phyloP scores from a whole-genome alignment of 2,888 invertebrate species.

The Dicycla oo region DNA sequence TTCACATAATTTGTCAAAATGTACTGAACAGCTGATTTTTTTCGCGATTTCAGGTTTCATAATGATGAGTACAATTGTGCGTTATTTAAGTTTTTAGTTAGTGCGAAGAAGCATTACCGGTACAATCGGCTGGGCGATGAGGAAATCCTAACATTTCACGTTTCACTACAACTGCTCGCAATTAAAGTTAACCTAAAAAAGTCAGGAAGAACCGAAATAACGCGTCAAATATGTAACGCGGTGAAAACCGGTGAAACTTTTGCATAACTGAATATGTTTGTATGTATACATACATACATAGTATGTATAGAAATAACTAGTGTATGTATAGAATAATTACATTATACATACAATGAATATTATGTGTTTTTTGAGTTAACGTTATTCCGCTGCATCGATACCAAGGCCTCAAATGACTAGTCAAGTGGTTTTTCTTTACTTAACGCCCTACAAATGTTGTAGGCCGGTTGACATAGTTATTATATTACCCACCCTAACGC shows the following conservation, averaged over 20 bases:
- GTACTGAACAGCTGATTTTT: too few relatives aligned
- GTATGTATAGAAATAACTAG: not conserved
- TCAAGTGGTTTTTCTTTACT: not conserved
- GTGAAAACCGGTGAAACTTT: conserved; percentile 49
- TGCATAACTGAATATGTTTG: conserved; percentile 38
- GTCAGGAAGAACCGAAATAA: conserved; percentile 59
- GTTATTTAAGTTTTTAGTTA: too few relatives aligned
- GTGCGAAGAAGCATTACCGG: conserved; percentile 19
- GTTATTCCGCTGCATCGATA: not conserved
- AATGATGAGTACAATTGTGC: too few relatives aligned
- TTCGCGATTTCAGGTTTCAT: too few relatives aligned
- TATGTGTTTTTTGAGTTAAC: not conserved
- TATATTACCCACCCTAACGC: too few relatives aligned
- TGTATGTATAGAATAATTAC: not conserved
- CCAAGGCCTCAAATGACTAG: not conserved
- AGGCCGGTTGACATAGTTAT: too few relatives aligned
- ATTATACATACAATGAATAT: not conserved
- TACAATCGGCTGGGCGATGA: not conserved
- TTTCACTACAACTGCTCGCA: conserved; percentile 47
- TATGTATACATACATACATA: not conserved
- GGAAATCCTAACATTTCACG: conserved; percentile 50
- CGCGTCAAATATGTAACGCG: conserved; percentile 42
- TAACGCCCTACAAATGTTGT: too few relatives aligned
- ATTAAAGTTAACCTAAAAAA: conserved; percentile 62
- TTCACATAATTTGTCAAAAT: too few relatives aligned